These are phyloP conservation scores for Tinamus guttatus DNA, from an alignment of 2,113 vertebrate species.

Conservation along the genomic window DNA sequence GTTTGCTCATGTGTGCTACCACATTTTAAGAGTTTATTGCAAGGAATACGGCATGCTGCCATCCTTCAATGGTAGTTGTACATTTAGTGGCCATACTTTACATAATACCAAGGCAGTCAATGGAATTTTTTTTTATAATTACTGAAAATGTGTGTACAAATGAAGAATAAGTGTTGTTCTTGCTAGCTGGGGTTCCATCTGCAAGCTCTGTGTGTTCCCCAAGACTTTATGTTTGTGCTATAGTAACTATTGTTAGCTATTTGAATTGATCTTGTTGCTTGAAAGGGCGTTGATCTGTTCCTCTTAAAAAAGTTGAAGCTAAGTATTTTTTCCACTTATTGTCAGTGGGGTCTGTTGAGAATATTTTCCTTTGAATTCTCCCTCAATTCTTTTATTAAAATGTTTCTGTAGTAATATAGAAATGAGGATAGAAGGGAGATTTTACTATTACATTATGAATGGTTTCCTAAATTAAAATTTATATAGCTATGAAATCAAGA, in stretches of 20 bases:
- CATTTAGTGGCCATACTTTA: too few relatives aligned
- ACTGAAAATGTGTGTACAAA: rapidly evolving
- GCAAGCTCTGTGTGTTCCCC: neutral
- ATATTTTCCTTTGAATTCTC: neutral
- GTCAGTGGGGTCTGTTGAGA: rapidly evolving
- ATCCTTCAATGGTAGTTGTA: rapidly evolving
- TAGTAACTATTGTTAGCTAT: neutral
- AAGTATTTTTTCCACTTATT: neutral
- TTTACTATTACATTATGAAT: neutral
- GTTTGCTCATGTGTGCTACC: rapidly evolving
- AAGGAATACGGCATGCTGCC: too few relatives aligned
- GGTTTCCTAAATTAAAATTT: neutral
- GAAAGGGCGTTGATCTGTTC: neutral
- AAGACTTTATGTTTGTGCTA: neutral
- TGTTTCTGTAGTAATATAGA: neutral
- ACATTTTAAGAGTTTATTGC: neutral
- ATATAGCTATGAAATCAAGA: neutral
- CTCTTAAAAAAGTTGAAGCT: neutral
- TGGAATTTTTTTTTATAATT: neutral
- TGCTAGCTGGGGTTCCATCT: neutral
- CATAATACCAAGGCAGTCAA: rapidly evolving
- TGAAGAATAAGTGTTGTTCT: neutral
- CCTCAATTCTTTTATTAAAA: neutral
- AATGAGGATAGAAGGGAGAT: neutral
- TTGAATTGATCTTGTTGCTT: neutral